These are phyloP conservation scores for Dendrocincla tyrannina DNA, from an alignment of 2,797 vertebrate genomes.

Conservation along the genomic window DNA sequence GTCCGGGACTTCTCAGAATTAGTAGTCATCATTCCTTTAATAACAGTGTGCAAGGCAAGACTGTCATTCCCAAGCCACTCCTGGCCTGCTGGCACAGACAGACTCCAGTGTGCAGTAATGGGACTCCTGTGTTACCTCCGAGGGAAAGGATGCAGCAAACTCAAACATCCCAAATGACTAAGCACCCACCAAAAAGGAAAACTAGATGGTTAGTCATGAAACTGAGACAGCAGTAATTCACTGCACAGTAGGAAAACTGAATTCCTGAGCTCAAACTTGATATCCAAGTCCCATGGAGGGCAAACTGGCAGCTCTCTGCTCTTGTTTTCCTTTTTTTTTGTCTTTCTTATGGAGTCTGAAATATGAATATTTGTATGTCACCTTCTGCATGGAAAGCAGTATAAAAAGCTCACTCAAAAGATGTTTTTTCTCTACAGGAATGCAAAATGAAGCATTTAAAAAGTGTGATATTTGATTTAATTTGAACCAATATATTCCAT, in stretches of 20 bases:
- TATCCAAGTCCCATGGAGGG: not conserved
- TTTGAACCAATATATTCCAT: not conserved
- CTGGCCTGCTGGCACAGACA: slow-evolving; percentile 21
- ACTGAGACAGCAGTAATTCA: not conserved
- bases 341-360: not conserved
- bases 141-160: not conserved
- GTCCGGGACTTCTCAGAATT: slow-evolving; percentile 3
- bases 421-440: not conserved
- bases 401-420: not conserved
- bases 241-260: not conserved
- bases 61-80: slow-evolving; percentile 13
- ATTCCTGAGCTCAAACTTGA: not conserved
- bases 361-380: not conserved
- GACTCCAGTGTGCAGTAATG: not conserved
- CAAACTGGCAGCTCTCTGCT: not conserved
- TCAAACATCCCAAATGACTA: not conserved
- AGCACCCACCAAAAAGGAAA: slow-evolving; percentile 12
- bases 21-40: slow-evolving; percentile 31
- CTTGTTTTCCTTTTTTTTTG: not conserved
- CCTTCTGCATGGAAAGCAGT: not conserved
- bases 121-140: not conserved
- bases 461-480: not conserved
- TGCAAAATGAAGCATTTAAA: not conserved
- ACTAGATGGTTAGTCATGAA: not conserved
- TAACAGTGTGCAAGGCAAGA: not conserved